These are phyloP conservation scores for Petrolisthes manimaculis DNA, from an alignment of 2,888 invertebrate genomes.

Conservation along the genomic window DNA sequence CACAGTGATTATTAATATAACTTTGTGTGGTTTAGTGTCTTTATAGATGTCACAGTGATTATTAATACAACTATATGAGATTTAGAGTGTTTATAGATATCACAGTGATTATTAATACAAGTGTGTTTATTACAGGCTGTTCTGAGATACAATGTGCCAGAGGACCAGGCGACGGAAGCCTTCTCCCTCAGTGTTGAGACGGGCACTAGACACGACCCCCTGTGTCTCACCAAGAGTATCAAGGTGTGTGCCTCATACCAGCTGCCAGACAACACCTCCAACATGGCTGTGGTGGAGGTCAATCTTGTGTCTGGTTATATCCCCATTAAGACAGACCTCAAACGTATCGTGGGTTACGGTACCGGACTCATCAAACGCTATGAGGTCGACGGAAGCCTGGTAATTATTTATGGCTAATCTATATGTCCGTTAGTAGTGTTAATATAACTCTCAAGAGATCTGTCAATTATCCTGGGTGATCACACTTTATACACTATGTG, in stretches of 20 bases:
- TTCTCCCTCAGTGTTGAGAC: constrained; percentile 73
- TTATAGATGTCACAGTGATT: not conserved
- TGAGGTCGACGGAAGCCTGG: constrained; percentile 44
- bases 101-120: too few relatives aligned
- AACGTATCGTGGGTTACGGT: constrained; percentile 36
- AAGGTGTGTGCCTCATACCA: constrained; percentile 65
- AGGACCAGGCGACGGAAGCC: constrained; percentile 72
- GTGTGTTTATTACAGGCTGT: constrained; percentile 68
- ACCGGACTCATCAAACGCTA: constrained; percentile 36
- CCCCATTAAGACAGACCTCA: constrained; percentile 68
- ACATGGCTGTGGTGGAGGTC: constrained; percentile 72
- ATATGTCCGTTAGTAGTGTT: too few relatives aligned
- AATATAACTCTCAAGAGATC: too few relatives aligned
- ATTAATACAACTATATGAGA: too few relatives aligned
- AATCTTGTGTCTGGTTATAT: constrained; percentile 70
- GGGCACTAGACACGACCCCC: constrained; percentile 71
- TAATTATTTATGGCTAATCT: not conserved
- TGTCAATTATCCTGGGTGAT: too few relatives aligned
- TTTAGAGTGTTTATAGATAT: too few relatives aligned
- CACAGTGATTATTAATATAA: too few relatives aligned
- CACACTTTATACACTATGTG: too few relatives aligned
- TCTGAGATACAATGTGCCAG: constrained; percentile 72
- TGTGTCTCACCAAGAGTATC: constrained; percentile 67
- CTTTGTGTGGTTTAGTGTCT: not conserved
- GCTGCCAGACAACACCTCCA: constrained; percentile 72